A percentile compares a stretch with the other conserved stretches of the same genome.
phyloP scores from a whole-genome alignment of 2,797 vertebrate species.

The Sebastes vulpes region DNA sequence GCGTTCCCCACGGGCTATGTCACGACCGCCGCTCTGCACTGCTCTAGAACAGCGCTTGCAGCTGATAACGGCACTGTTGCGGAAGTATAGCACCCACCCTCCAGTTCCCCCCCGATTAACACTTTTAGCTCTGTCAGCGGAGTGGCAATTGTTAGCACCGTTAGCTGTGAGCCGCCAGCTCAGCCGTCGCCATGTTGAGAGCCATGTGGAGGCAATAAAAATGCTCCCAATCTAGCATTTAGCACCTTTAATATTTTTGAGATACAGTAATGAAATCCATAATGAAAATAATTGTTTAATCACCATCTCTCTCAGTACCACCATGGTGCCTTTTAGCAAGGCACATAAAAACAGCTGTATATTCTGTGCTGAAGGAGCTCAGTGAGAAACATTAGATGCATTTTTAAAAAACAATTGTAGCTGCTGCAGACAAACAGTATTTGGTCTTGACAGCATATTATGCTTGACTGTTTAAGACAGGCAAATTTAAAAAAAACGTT shows the following conservation, averaged over 20 bases:
- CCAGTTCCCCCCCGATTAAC: too few species aligned
- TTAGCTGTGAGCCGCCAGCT: too few species aligned
- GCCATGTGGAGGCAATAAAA: too few species aligned
- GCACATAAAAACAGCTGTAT: neutral
- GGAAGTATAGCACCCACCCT: too few species aligned
- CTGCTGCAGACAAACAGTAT: neutral
- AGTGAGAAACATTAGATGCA: neutral
- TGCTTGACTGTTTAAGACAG: neutral
- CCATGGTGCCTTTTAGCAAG: neutral
- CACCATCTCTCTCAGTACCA: neutral
- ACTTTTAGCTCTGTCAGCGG: too few species aligned
- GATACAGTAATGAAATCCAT: neutral
- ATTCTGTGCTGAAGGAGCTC: neutral
- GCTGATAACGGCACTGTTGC: too few species aligned
- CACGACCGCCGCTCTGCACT: too few species aligned
- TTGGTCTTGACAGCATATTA: neutral
- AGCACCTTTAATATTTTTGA: neutral
- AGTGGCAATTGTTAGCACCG: too few species aligned
- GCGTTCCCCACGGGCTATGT: rapidly evolving
- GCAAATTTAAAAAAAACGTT: neutral
- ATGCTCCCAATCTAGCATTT: too few species aligned
- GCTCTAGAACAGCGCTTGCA: too few species aligned
- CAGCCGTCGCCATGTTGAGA: too few species aligned
- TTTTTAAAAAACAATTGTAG: neutral
- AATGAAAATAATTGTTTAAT: neutral